Evolutionary conservation across 2,113 vertebrate species (phyloP).

Genomic region (Aphelocoma coerulescens): DNA sequence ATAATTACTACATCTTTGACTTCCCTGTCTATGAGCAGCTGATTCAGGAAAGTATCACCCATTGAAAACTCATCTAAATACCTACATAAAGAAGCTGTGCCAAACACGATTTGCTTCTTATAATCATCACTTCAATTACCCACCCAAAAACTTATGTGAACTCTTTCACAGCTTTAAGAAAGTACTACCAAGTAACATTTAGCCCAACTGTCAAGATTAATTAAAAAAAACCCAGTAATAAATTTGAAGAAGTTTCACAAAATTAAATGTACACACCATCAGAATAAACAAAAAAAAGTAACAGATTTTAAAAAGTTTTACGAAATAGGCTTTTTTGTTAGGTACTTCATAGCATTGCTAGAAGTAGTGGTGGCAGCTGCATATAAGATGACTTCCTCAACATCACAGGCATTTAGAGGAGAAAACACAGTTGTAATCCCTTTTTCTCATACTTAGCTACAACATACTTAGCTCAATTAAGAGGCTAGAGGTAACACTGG

Average conservation of each 20-base stretch:
- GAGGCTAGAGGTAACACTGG: fast-evolving
- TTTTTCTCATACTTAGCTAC: neutral
- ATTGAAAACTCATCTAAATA: neutral
- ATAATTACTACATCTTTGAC: too few relatives aligned
- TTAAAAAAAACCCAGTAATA: neutral
- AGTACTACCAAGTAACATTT: neutral
- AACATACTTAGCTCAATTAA: neutral
- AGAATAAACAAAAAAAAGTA: neutral
- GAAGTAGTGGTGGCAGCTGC: fast-evolving
- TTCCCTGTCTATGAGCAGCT: neutral
- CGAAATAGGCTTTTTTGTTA: neutral
- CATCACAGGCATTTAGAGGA: neutral
- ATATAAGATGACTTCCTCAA: fast-evolving
- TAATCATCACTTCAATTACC: neutral
- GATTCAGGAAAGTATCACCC: neutral
- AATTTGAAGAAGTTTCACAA: neutral
- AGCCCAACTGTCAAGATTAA: neutral
- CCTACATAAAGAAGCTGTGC: neutral
- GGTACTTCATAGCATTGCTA: neutral
- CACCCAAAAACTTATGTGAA: fast-evolving
- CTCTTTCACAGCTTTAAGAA: neutral
- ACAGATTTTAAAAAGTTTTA: neutral
- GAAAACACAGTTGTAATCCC: fast-evolving
- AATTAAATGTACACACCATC: neutral
- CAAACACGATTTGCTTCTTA: neutral